phyloP scores from a whole-genome alignment of 2,113 vertebrate genomes.

The Eulemur macaco region DNA sequence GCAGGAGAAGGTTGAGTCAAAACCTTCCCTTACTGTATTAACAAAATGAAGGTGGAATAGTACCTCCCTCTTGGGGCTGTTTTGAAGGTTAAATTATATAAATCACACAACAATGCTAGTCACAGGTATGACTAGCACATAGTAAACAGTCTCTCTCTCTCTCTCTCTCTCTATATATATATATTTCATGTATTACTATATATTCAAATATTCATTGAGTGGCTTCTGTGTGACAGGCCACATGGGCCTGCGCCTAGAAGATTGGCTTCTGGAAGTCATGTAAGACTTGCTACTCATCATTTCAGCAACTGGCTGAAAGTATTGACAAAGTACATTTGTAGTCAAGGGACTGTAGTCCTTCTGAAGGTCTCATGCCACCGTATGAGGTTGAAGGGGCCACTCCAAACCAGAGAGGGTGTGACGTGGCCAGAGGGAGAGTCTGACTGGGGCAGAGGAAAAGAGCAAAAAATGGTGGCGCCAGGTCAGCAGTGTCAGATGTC shows the following conservation, averaged over 20 bases:
- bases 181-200: not conserved
- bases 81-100: constrained; percentile 16
- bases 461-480: not conserved
- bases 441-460: not conserved
- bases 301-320: not conserved
- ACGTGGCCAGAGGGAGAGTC: not conserved
- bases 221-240: not conserved
- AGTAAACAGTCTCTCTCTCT: not conserved
- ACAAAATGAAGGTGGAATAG: not conserved
- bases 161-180: not conserved
- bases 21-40: not conserved
- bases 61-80: not conserved
- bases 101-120: not conserved
- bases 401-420: not conserved
- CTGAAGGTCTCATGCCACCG: not conserved
- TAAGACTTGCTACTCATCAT: not conserved
- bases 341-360: not conserved
- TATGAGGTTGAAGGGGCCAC: not conserved
- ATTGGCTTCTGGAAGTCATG: not conserved
- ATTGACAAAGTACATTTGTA: not conserved
- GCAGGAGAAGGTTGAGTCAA: not conserved
- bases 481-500: not conserved
- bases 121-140: not conserved
- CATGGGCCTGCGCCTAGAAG: not conserved
- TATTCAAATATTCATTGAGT: constrained; percentile 11